These are phyloP conservation scores for Adoxophyes honmai DNA, from an alignment of 1,140 invertebrate species.

Conservation along the genomic window DNA sequence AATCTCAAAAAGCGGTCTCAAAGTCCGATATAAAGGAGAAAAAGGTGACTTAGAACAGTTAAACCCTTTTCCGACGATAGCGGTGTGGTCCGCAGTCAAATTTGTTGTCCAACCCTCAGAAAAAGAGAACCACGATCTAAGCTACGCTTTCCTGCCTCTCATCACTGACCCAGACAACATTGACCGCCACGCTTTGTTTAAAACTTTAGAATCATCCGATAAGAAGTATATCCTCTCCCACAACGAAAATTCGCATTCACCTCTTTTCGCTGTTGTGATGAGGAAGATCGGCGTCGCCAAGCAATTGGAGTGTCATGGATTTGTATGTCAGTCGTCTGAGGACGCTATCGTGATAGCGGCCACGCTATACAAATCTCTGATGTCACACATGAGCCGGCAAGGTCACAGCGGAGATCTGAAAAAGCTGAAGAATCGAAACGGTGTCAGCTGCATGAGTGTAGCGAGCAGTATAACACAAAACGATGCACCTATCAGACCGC, in stretches of 20 bases:
- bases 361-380: slow-evolving; percentile 90
- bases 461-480: slow-evolving; percentile 76
- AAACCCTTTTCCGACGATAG: slow-evolving; percentile 92
- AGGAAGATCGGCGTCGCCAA: slow-evolving; percentile 86
- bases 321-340: slow-evolving; percentile 91
- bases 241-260: slow-evolving; percentile 83
- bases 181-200: slow-evolving; percentile 83
- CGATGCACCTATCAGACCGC: slow-evolving; percentile 76
- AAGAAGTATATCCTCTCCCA: slow-evolving; percentile 77
- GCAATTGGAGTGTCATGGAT: slow-evolving; percentile 92
- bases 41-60: slow-evolving; percentile 78
- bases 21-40: slow-evolving; percentile 79
- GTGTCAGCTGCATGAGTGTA: slow-evolving; percentile 83
- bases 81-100: slow-evolving; percentile 93
- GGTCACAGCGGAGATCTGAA: slow-evolving; percentile 62
- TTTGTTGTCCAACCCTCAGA: slow-evolving; percentile 81
- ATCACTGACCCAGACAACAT: slow-evolving; percentile 90
- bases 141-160: slow-evolving; percentile 89
- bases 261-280: slow-evolving; percentile 95
- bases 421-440: slow-evolving; percentile 81
- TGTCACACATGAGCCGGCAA: slow-evolving; percentile 85
- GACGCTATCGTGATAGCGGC: slow-evolving; percentile 94
- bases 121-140: slow-evolving; percentile 60
- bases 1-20: slow-evolving; percentile 83
- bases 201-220: slow-evolving; percentile 71